Evolutionary conservation across 2,113 vertebrate species (phyloP), one percentile per base, ranked within the genome.

Genomic region (Malurus elegans): DNA sequence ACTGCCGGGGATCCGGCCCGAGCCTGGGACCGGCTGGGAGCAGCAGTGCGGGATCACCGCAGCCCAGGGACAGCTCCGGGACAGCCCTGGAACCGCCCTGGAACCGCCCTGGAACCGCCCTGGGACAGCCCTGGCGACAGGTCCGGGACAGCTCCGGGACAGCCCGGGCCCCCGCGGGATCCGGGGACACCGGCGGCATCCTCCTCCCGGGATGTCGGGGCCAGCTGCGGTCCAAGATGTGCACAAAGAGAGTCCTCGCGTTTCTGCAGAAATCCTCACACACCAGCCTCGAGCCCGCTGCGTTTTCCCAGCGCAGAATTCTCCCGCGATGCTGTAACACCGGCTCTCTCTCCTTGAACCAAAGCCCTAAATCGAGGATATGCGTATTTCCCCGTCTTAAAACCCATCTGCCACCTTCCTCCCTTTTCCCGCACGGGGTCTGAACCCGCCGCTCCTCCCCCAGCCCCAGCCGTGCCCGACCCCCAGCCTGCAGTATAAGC

Each of bases 171-270:
- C 4, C 2, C 21, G 1, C 29, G 3, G n/a, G 9, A 14, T 36
- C 5, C 29, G 8, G 10, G 28, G 34, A 7, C 20, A 2, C 29
- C 2, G 31, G 25, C 19, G 7, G 9, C 38, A 13, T 2, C 16
- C 16, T 8, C 20, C 16, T 28, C 48, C 12, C 15, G 2, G 58
- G 9, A 2, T 25, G 50, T 4, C 29, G 0, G n/a, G 21, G 36
- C 6, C 31, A 0, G 11, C 58, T 28, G 36, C 0, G 23, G 4
- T 8, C 14, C 44, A 1, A 0, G 2, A 1, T 0, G 9, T 4
- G 3, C 2, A 0, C 25, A 5, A 4, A 5, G 60, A 16, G 29
- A 48, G n/a, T 11, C 14, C 38, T n/a, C 18, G 5, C 20, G 3
- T n/a, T 24, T 3, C 32, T 8, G 9, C 31, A 9, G 50, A 47